phyloP scores from a whole-genome alignment of 2,888 invertebrate genomes.

The Pammene fasciana region DNA sequence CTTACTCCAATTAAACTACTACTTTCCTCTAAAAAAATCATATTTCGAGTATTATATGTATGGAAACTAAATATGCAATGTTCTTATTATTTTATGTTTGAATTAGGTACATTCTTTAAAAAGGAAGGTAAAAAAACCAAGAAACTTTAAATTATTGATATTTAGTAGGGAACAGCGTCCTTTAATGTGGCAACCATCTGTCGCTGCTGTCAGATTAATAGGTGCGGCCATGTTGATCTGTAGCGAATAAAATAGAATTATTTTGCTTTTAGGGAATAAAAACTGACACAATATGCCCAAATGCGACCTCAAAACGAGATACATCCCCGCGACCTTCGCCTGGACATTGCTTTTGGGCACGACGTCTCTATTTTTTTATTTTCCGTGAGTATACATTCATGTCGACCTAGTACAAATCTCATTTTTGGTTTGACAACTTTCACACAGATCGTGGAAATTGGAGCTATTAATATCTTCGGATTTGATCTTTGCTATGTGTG shows the following conservation, averaged over 20 bases:
- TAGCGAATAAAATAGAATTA: slow-evolving; percentile 78
- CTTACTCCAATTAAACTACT: background rate
- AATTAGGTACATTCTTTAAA: background rate
- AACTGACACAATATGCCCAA: slow-evolving; percentile 91
- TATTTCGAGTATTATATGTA: background rate
- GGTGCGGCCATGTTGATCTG: slow-evolving; percentile 86
- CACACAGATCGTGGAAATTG: slow-evolving; percentile 72
- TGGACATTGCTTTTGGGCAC: slow-evolving; percentile 97
- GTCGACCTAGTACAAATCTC: slow-evolving; percentile 67
- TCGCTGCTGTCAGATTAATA: slow-evolving; percentile 74
- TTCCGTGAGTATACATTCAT: slow-evolving; percentile 93
- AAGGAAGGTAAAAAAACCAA: too few species aligned
- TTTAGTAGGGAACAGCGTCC: slow-evolving; percentile 23
- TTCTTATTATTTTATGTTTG: background rate
- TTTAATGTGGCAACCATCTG: slow-evolving; percentile 56
- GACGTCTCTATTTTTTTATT: slow-evolving; percentile 97
- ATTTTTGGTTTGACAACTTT: slow-evolving; percentile 80
- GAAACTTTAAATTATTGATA: too few species aligned
- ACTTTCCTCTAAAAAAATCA: background rate
- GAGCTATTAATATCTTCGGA: slow-evolving; percentile 73
- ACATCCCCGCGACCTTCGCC: slow-evolving; percentile 99
- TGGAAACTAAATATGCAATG: background rate
- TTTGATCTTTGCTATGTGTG: slow-evolving; percentile 40
- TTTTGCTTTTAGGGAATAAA: slow-evolving; percentile 77
- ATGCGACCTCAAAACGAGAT: slow-evolving; percentile 98